Percentiles rank a stretch among this genome's conserved stretches.
phyloP scores from a whole-genome alignment of 2,113 vertebrate genomes.

The Genyomyrus donnyi region DNA sequence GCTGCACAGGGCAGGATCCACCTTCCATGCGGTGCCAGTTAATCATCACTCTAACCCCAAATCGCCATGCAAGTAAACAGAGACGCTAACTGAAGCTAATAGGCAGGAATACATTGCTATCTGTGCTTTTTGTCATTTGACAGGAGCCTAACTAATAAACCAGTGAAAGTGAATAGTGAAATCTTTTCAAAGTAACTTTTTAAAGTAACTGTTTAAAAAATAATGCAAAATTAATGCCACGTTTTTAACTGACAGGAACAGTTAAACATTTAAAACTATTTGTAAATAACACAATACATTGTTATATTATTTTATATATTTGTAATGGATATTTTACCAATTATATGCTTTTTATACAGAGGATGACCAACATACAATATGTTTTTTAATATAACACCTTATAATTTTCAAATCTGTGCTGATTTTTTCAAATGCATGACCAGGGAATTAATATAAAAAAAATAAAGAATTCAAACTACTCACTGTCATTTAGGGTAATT shows the following conservation, averaged over 20 bases:
- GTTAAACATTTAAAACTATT: background rate
- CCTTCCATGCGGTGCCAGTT: background rate
- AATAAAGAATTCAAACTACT: background rate
- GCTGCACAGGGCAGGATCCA: background rate
- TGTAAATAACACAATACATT: background rate
- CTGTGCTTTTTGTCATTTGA: background rate
- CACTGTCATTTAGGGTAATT: background rate
- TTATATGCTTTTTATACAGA: background rate
- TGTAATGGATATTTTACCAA: background rate
- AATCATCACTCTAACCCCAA: background rate
- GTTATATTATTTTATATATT: background rate
- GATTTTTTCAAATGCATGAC: background rate
- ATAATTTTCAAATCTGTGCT: background rate
- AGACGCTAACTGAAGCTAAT: background rate
- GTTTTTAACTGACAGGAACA: background rate
- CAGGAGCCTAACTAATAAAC: background rate
- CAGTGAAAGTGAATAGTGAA: background rate
- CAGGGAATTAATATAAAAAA: background rate
- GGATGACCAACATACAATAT: background rate
- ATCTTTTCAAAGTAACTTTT: background rate
- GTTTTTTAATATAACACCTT: background rate
- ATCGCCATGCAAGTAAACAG: background rate
- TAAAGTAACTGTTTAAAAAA: background rate
- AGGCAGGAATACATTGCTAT: background rate
- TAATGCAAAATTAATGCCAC: background rate